Evolutionary conservation across 2,888 invertebrate species (phyloP).

Genomic region (Drosophila multiciliata): DNA sequence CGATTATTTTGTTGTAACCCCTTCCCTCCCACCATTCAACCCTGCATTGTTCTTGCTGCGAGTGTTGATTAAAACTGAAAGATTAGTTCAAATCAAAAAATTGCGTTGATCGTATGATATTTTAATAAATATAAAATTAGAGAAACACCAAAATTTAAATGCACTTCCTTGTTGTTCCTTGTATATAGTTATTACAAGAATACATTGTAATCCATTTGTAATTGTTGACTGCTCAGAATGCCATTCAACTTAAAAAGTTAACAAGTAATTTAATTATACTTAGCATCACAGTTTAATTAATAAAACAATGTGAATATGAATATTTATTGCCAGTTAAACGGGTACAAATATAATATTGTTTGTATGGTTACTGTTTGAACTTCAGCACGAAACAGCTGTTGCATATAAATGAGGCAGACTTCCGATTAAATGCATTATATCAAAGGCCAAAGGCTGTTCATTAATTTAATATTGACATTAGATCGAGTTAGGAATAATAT

Average conservation of each 20-base stretch:
- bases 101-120: conserved; percentile 17
- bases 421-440: background rate
- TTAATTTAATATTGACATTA: background rate
- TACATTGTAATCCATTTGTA: background rate
- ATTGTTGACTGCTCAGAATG: background rate
- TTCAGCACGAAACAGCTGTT: conserved; percentile 11
- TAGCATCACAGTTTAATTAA: background rate
- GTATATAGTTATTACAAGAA: background rate
- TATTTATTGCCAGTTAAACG: background rate
- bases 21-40: background rate
- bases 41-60: background rate
- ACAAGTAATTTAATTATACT: background rate
- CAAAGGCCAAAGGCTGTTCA: background rate
- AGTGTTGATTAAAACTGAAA: conserved; percentile 62
- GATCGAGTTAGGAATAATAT: background rate
- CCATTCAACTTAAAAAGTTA: background rate
- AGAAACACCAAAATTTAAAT: background rate
- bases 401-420: background rate
- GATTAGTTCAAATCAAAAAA: conserved; percentile 65
- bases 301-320: background rate
- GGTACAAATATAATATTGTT: background rate
- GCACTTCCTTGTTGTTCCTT: background rate
- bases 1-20: conserved; percentile 65
- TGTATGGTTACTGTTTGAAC: conserved; percentile 1
- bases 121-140: background rate